Percentiles rank a stretch among this genome's conserved stretches.
phyloP scores from a whole-genome alignment of 2,888 invertebrate species.

The Eudasyphora cyanicolor region DNA sequence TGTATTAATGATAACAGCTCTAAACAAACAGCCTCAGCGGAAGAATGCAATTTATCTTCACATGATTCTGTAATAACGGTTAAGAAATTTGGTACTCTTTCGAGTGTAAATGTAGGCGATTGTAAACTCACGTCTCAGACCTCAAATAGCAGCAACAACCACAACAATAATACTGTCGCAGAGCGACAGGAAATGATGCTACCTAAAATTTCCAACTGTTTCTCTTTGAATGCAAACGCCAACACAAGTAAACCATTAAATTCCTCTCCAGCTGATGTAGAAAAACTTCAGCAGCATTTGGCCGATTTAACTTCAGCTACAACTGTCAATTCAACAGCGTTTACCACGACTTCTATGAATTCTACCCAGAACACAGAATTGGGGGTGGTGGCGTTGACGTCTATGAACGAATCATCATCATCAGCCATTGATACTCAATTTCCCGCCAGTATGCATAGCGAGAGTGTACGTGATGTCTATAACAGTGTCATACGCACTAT shows the following conservation, averaged over 20 bases:
- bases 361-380: too few relatives aligned
- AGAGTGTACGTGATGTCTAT: constrained; percentile 70
- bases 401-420: not conserved
- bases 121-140: not conserved
- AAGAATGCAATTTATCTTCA: constrained; percentile 9
- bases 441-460: constrained; percentile 36
- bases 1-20: not conserved
- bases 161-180: constrained; percentile 9
- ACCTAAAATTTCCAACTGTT: constrained; percentile 74
- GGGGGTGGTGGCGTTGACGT: not conserved
- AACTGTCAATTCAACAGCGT: constrained; percentile 47
- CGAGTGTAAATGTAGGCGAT: not conserved
- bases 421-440: not conserved
- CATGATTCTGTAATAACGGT: constrained; percentile 49
- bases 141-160: not conserved
- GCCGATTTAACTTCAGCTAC: constrained; percentile 52
- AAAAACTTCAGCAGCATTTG: constrained; percentile 47
- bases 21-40: not conserved
- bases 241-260: constrained; percentile 35
- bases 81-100: constrained; percentile 29
- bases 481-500: constrained; percentile 75
- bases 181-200: constrained; percentile 67
- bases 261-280: not conserved
- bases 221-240: constrained; percentile 70
- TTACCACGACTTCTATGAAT: constrained; percentile 17